Evolutionary conservation across 2,113 vertebrate genomes (phyloP).

Genomic region (Gnathonemus longibarbis): DNA sequence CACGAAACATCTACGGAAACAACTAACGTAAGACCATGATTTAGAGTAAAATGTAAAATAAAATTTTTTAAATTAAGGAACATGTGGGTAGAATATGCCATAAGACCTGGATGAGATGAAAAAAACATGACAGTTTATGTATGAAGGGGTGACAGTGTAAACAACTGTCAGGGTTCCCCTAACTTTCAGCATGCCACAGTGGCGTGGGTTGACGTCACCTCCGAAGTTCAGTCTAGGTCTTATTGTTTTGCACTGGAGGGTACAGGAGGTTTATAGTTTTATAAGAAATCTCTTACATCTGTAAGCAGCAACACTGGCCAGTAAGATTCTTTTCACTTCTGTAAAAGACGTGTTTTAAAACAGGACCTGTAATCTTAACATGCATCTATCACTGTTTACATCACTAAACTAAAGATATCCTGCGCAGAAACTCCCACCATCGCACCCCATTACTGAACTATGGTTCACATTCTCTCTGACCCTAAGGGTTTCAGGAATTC

Average conservation of each 20-base stretch:
- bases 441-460: background rate
- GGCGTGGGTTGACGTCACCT: background rate
- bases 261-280: background rate
- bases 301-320: background rate
- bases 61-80: too few species aligned
- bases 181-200: background rate
- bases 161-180: background rate
- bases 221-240: background rate
- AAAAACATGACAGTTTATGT: too few species aligned
- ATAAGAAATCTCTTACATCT: background rate
- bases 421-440: background rate
- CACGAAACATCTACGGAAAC: too few species aligned
- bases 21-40: too few species aligned
- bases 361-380: background rate
- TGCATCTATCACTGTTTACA: background rate
- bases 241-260: background rate
- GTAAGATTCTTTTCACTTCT: background rate
- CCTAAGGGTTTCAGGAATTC: background rate
- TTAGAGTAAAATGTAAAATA: too few species aligned
- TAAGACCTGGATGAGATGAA: too few species aligned
- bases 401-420: background rate
- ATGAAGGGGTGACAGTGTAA: background rate
- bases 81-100: too few species aligned
- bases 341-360: background rate
- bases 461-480: background rate